Evolutionary conservation across 2,797 vertebrate genomes (phyloP).

Genomic region (Neoniphon sammara): DNA sequence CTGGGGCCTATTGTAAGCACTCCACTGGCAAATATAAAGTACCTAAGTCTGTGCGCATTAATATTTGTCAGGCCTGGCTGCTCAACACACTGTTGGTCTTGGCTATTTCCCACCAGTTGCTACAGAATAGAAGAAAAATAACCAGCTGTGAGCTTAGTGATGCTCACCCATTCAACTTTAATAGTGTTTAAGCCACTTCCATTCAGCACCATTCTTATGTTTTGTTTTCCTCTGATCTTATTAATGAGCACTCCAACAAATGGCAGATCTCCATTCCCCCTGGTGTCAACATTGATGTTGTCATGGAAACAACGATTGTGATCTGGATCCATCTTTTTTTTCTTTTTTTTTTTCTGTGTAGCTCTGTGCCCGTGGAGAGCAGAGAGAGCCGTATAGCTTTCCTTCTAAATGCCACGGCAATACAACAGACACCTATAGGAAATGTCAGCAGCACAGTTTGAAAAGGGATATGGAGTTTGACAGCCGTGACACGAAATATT

Average conservation of each 20-base stretch:
- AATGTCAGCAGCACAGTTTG: constrained; percentile 64
- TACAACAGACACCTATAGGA: constrained; percentile 65
- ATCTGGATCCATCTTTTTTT: constrained; percentile 47
- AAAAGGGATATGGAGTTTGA: constrained; percentile 49
- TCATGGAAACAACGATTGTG: constrained; percentile 75
- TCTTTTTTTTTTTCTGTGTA: constrained; percentile 20
- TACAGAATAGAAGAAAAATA: constrained; percentile 15
- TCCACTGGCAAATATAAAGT: constrained; percentile 23
- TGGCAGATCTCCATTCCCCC: constrained; percentile 33
- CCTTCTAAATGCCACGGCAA: constrained; percentile 67
- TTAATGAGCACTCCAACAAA: constrained; percentile 67
- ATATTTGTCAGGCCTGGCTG: constrained; percentile 12
- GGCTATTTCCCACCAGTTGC: constrained; percentile 11
- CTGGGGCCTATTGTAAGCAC: constrained; percentile 21
- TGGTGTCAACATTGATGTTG: constrained; percentile 71
- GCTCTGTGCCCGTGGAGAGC: constrained; percentile 25
- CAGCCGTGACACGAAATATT: constrained; percentile 51
- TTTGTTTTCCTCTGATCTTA: constrained; percentile 40
- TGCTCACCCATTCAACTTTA: constrained; percentile 41
- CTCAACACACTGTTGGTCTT: constrained; percentile 17
- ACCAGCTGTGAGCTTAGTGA: constrained; percentile 9
- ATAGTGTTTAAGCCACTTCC: constrained; percentile 33
- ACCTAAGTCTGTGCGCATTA: constrained; percentile 21
- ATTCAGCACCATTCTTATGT: constrained; percentile 24
- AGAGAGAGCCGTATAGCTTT: constrained; percentile 43